These are phyloP conservation scores for Rattus rattus DNA, from an alignment of 2,113 vertebrate species.

Conservation along the genomic window DNA sequence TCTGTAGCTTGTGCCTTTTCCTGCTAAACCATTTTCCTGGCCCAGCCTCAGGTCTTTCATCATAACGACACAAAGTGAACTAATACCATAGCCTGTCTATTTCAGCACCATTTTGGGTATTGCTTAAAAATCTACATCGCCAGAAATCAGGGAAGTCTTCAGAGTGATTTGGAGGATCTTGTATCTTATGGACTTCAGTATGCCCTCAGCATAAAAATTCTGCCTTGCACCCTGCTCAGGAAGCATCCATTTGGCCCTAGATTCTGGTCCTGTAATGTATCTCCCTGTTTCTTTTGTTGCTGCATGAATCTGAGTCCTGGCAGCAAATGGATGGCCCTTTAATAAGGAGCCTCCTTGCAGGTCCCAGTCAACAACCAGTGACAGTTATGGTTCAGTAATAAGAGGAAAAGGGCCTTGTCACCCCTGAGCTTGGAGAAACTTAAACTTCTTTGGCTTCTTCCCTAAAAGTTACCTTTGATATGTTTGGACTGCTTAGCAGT, in stretches of 20 bases:
- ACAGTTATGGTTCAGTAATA: not conserved
- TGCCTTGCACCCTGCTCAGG: not conserved
- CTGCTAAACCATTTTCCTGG: not conserved
- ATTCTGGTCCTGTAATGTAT: not conserved
- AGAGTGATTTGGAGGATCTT: not conserved
- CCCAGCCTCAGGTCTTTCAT: not conserved
- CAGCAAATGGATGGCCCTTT: slow-evolving; percentile 1
- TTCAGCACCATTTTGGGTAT: not conserved
- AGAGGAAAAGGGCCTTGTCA: not conserved
- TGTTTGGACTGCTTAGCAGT: not conserved
- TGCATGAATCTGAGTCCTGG: not conserved
- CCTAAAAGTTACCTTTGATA: not conserved
- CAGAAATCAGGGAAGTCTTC: not conserved
- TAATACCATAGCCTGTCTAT: not conserved
- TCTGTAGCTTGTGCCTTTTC: not conserved
- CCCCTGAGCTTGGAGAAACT: slow-evolving; percentile 26
- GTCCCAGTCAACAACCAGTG: not conserved
- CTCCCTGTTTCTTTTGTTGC: not conserved
- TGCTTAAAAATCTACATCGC: not conserved
- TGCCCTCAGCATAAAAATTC: not conserved
- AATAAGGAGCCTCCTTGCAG: not conserved
- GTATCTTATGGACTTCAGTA: not conserved
- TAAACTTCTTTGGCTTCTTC: not conserved
- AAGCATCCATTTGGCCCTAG: not conserved
- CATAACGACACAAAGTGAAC: not conserved